phyloP scores from a whole-genome alignment of 1,140 invertebrate species.

The Patella vulgata region DNA sequence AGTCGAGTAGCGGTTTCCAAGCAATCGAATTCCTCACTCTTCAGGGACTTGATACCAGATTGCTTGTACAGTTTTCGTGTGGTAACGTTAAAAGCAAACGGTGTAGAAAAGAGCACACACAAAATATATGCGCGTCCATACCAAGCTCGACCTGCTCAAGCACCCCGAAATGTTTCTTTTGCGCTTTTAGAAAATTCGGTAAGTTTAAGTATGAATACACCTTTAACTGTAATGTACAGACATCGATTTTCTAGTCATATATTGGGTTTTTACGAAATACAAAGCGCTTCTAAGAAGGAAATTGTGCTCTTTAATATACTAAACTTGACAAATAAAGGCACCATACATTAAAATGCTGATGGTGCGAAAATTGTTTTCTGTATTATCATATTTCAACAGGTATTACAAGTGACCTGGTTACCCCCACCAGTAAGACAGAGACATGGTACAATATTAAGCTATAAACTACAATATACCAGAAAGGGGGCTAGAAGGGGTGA shows the following conservation, averaged over 20 bases:
- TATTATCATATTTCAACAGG: too few species aligned
- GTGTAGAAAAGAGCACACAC: slow-evolving; percentile 4
- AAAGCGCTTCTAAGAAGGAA: too few species aligned
- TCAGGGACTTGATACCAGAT: slow-evolving; percentile 17
- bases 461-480: slow-evolving; percentile 37
- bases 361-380: too few species aligned
- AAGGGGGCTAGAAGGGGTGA: slow-evolving; percentile 27
- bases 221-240: too few species aligned
- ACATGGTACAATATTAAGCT: slow-evolving; percentile 16
- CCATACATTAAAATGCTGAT: too few species aligned
- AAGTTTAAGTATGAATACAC: too few species aligned
- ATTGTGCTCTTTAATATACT: too few species aligned
- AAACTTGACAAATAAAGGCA: too few species aligned
- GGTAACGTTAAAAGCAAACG: slow-evolving; percentile 8
- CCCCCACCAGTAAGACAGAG: slow-evolving; percentile 12
- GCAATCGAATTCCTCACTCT: slow-evolving; percentile 3
- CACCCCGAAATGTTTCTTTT: slow-evolving; percentile 15
- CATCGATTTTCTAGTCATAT: too few species aligned
- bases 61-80: slow-evolving; percentile 27
- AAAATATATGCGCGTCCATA: slow-evolving; percentile 9
- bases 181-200: too few species aligned
- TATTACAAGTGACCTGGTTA: slow-evolving; percentile 21
- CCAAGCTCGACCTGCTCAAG: slow-evolving; percentile 15
- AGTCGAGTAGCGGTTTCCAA: slow-evolving; percentile 11
- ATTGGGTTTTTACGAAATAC: too few species aligned